These are phyloP conservation scores for Eulemur albifrons DNA, from an alignment of 2,797 vertebrate genomes.

Conservation along the genomic window DNA sequence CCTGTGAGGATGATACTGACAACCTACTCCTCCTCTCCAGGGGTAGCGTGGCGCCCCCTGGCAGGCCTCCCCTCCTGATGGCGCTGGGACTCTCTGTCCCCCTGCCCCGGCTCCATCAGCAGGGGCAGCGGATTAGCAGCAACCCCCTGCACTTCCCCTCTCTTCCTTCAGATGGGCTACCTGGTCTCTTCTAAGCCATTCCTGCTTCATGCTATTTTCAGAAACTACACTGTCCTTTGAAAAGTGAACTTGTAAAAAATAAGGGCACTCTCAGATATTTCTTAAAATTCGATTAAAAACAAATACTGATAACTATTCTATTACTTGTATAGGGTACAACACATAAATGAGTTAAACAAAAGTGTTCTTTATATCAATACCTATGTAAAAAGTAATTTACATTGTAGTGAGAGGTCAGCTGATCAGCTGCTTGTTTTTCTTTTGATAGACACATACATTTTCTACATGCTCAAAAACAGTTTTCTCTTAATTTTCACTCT, in stretches of 20 bases:
- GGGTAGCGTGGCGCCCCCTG: neutral
- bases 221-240: neutral
- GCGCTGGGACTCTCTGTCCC: neutral
- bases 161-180: neutral
- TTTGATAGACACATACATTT: neutral
- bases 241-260: neutral
- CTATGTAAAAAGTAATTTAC: neutral
- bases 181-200: neutral
- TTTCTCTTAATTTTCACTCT: slow-evolving; percentile 7
- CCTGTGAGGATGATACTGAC: neutral
- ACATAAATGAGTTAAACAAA: neutral
- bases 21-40: neutral
- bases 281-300: neutral
- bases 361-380: neutral
- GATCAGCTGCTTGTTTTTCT: neutral
- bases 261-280: neutral
- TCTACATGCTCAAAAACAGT: neutral
- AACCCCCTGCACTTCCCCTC: neutral
- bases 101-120: neutral
- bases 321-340: neutral
- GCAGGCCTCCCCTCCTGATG: neutral
- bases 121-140: neutral
- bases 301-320: neutral
- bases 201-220: neutral
- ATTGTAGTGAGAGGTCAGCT: neutral